Conservation (phyloP, 2,888 invertebrate genomes). For the Nemotelus nigrinus region DNA sequence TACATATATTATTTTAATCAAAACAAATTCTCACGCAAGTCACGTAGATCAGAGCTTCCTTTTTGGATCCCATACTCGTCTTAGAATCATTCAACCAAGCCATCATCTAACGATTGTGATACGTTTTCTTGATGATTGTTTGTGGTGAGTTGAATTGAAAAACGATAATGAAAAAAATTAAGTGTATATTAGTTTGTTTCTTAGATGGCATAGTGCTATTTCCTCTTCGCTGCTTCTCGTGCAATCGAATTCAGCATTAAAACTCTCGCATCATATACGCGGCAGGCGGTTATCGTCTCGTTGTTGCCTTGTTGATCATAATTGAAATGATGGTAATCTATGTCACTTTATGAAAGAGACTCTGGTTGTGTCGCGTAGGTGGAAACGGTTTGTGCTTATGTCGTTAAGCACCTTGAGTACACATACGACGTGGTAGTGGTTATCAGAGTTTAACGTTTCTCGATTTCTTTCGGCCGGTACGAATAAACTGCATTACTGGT, state of each 20-base stretch:
- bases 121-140: background rate
- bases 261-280: no score
- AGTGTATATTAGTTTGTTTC: conserved; percentile 3
- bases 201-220: background rate
- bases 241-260: no score
- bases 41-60: conserved; percentile 49
- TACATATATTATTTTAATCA: no score
- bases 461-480: conserved; percentile 6
- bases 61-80: conserved; percentile 39
- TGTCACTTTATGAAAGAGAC: background rate
- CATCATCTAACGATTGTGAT: conserved; percentile 16
- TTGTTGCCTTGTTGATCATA: conserved; percentile 5
- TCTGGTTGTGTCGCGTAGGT: conserved; percentile 19
- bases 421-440: background rate
- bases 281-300: background rate
- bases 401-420: conserved; percentile 1
- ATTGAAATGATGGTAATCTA: conserved; percentile 34
- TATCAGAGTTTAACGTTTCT: conserved; percentile 29
- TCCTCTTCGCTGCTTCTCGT: background rate
- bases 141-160: conserved; percentile 11
- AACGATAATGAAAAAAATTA: background rate
- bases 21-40: conserved; percentile 44
- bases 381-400: conserved; percentile 23
- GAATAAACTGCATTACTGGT: background rate
- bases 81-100: background rate